Percentiles rank a stretch among this genome's conserved stretches.
phyloP scores from a whole-genome alignment of 2,113 vertebrate genomes.

The Ia io region DNA sequence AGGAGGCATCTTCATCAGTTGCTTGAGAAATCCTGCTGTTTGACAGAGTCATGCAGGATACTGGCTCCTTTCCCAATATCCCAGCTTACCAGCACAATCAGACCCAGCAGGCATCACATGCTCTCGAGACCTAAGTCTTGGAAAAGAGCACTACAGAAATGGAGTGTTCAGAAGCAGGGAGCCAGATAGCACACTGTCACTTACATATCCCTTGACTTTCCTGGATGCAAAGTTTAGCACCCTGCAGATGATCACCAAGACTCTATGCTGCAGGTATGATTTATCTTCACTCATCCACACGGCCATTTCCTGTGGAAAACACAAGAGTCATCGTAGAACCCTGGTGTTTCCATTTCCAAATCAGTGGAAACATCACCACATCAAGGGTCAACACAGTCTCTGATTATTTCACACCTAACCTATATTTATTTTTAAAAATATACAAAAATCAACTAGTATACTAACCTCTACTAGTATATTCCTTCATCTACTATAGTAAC shows the following conservation, averaged over 20 bases:
- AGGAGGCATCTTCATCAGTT: background rate
- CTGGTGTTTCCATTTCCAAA: background rate
- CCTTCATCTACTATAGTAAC: background rate
- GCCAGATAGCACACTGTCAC: background rate
- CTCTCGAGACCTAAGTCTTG: background rate
- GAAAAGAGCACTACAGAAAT: background rate
- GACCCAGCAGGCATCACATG: background rate
- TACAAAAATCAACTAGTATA: background rate
- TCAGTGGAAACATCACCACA: background rate
- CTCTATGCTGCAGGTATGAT: background rate
- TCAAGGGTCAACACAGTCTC: background rate
- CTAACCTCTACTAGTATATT: too few relatives aligned
- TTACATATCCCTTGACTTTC: slow-evolving; percentile 29
- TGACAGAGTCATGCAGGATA: background rate
- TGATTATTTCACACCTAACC: background rate
- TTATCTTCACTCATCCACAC: slow-evolving; percentile 42
- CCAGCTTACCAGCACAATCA: background rate
- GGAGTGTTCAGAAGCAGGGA: background rate
- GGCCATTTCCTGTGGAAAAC: slow-evolving; percentile 61
- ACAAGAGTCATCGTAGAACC: background rate
- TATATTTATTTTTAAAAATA: background rate
- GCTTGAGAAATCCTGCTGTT: background rate
- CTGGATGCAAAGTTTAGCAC: slow-evolving; percentile 47
- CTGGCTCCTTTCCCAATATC: background rate
- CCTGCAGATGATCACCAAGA: slow-evolving; percentile 34